Evolutionary conservation across 92 coral and sea anemone species (phyloP), one percentile per base, ranked within the genome.

Genomic region (Ricordea florida): DNA sequence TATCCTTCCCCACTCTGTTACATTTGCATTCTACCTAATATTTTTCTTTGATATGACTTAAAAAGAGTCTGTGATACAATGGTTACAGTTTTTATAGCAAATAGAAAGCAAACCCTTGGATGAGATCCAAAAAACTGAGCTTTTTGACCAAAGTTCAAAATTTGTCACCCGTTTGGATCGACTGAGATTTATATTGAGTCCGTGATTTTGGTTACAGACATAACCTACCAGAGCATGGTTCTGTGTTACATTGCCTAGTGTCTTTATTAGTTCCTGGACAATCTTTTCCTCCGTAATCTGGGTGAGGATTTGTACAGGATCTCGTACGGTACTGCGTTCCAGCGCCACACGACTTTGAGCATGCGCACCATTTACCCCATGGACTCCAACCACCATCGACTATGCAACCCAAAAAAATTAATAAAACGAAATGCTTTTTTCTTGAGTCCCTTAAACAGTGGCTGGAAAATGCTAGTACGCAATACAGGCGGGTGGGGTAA

Each of bases 291-390:
- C 85, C 76, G 71, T 69, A 36, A 28, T 73, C 18, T 6, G 89
- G 85, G 7, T 31, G 46, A 38, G 89, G 89, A 15, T 40, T 76
- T 3, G 79, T 69, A 38, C 89, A 84, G 20, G 79, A 28, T 30
- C 89, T 64, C 35, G 16, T 62, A 44, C 89, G 89, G 62, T 76
- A 48, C 63, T 84, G 80, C 43, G 62, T 22, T 6, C 89, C 89
- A 26, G 85, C 15, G 26, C 85, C 85, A 77, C 89, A 84, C n/a
- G 60, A 7, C 62, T 84, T 84, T 9, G 89, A 76, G 67, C 89
- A 84, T 62, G 65, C 38, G 52, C 80, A 58, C 89, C 89, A 84
- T 5, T 66, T 57, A 0, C 85, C 48, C 89, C 89, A 84, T 4
- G 65, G 46, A 36, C 79, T 56, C 86, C 86, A 81, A n/a, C 81